phyloP scores from a whole-genome alignment of 2,888 invertebrate species.

The Pyrocoelia pectoralis region DNA sequence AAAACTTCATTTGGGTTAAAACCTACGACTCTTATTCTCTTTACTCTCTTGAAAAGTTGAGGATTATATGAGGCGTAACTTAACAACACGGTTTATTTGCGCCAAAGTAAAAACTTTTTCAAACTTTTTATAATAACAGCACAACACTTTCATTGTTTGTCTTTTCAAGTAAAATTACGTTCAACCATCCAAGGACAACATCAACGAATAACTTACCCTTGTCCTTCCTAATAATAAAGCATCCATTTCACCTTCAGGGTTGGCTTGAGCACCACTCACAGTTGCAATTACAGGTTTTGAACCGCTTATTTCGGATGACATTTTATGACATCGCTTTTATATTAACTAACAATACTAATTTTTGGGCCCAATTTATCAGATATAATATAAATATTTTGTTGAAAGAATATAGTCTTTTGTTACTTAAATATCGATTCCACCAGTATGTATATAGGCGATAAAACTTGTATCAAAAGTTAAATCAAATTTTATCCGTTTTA shows the following conservation, averaged over 20 bases:
- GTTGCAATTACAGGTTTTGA: constrained; percentile 69
- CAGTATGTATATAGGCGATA: neutral
- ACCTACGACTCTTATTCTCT: neutral
- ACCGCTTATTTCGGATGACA: constrained; percentile 54
- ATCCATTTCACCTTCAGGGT: constrained; percentile 81
- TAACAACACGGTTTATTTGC: neutral
- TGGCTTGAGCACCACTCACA: constrained; percentile 58
- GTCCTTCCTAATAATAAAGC: constrained; percentile 79
- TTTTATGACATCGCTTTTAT: constrained; percentile 15
- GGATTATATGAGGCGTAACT: neutral
- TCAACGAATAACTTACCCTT: constrained; percentile 69
- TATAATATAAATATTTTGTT: neutral
- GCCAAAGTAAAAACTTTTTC: neutral
- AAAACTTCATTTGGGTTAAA: neutral
- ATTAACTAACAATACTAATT: neutral
- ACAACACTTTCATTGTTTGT: too few species aligned
- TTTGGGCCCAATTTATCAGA: constrained; percentile 19
- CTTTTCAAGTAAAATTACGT: neutral
- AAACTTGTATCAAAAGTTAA: constrained; percentile 32
- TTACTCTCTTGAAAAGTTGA: neutral
- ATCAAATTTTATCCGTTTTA: constrained; percentile 13
- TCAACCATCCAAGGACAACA: neutral
- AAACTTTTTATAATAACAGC: neutral
- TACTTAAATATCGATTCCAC: neutral
- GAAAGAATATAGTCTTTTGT: too few species aligned